A percentile compares a stretch with the other conserved stretches of the same genome.
Evolutionary conservation across 2,797 vertebrate genomes (phyloP).

Genomic region (Parauchenoglanis punctatus): DNA sequence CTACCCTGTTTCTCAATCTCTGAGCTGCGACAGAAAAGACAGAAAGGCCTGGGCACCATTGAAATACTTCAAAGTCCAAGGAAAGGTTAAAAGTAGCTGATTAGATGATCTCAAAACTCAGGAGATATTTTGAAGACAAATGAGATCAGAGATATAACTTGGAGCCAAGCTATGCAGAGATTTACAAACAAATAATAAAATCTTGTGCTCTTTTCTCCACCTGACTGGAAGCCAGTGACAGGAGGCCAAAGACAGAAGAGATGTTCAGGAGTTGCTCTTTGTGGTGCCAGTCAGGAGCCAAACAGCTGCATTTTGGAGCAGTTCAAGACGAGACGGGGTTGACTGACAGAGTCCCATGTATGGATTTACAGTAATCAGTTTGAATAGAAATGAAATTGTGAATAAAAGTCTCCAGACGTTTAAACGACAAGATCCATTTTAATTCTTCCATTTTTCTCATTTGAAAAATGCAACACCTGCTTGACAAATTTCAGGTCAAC

Average conservation of each 20-base stretch:
- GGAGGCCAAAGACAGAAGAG: not conserved
- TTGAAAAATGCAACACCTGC: not conserved
- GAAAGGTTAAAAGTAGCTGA: not conserved
- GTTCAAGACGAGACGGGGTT: not conserved
- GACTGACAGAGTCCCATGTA: not conserved
- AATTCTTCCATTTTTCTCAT: not conserved
- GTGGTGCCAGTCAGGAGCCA: too few species aligned
- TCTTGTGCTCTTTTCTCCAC: not conserved
- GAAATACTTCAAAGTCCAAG: not conserved
- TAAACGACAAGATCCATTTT: not conserved
- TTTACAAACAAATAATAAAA: not conserved
- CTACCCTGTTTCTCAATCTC: not conserved
- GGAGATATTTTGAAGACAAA: not conserved
- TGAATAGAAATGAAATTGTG: too few species aligned
- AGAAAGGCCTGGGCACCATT: not conserved
- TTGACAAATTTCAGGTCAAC: not conserved
- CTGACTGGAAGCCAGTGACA: not conserved
- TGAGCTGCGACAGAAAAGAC: too few species aligned
- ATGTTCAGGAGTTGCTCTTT: not conserved
- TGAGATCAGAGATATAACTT: not conserved
- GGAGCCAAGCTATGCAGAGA: not conserved
- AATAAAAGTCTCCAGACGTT: not conserved
- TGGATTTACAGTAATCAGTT: too few species aligned
- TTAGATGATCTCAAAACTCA: not conserved
- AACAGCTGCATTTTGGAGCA: not conserved